Percentiles rank a stretch among this genome's conserved stretches.
Conservation (phyloP, 2,888 invertebrate species). For the Leucania comma region DNA sequence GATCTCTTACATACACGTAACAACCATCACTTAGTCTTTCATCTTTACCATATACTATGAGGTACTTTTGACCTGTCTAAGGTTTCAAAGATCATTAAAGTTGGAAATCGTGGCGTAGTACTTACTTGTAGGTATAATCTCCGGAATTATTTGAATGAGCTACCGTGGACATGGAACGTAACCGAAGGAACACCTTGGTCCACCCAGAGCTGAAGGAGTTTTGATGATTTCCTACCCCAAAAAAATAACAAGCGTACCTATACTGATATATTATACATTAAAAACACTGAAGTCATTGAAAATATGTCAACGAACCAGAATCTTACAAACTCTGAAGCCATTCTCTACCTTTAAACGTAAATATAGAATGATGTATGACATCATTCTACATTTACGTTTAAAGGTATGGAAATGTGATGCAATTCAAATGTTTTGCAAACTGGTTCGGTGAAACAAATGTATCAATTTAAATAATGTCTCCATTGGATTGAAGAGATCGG, state of each 20-base stretch:
- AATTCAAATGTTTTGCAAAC: slow-evolving; percentile 59
- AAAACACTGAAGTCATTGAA: background rate
- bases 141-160: background rate
- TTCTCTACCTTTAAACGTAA: too few relatives aligned
- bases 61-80: background rate
- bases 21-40: background rate
- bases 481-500: slow-evolving; percentile 59
- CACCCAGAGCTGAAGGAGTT: background rate
- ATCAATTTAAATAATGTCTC: slow-evolving; percentile 64
- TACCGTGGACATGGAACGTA: background rate
- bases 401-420: slow-evolving; percentile 44
- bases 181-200: background rate
- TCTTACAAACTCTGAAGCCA: background rate
- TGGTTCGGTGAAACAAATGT: slow-evolving; percentile 60
- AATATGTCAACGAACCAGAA: slow-evolving; percentile 18
- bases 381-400: slow-evolving; percentile 38
- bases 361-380: too few relatives aligned
- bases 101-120: too few relatives aligned
- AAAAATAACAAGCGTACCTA: too few relatives aligned
- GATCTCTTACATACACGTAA: background rate
- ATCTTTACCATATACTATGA: background rate
- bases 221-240: background rate
- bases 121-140: too few relatives aligned
- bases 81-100: too few relatives aligned
- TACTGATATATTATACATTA: background rate